Base-by-base conservation (phyloP, 2,113 vertebrate genomes). In the Crotalus tigris region DNA sequence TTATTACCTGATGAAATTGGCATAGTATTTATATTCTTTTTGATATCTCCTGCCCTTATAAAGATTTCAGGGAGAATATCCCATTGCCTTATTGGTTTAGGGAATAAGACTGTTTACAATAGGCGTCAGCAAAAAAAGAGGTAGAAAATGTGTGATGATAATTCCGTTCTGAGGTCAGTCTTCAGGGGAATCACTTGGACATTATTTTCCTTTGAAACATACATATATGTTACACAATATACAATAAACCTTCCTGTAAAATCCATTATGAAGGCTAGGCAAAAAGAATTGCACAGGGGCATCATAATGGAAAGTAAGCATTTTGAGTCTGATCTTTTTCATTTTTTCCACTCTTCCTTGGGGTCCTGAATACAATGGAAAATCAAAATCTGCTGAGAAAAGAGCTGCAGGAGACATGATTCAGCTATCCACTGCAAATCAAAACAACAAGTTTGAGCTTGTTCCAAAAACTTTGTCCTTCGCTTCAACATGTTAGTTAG, bases 371-470 rank as follows among this genome's bases (percentile, higher is more conserved):
- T 93, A 95, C 92, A 96, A 93, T 91, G 91, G 61, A 93, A 94
- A 55, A 39, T 89, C 88, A 33, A 88, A 88, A 95, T 93, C 51
- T 95, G 90, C 88, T 95, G 92, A 94, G 89, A 95, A 95, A 95
- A 93, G 64, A 92, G 89, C 93, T 93, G 91, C 92, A 94, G 94
- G 90, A 95, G 39, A 29, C 94, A 39, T 96, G 96, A 96, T 92
- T 95, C 93, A 96, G 94, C 91, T 95, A 64, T 92, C 93, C 92
- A 87, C 58, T 86, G 88, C 85, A 92, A 90, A 93, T 93, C 89
- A 94, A 96, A 53, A 61, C 89, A 64, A 86, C 85, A 87, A 26
- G 24, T 95, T 13, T 89, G 94, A 93, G 92, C 93, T 1, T 87
- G 75, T 81, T 94, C 75, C 85, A 95, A 86, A 90, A 89, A 91